Base-by-base conservation (phyloP, 2,888 invertebrate genomes). In the Megalurothrips usitatus region DNA sequence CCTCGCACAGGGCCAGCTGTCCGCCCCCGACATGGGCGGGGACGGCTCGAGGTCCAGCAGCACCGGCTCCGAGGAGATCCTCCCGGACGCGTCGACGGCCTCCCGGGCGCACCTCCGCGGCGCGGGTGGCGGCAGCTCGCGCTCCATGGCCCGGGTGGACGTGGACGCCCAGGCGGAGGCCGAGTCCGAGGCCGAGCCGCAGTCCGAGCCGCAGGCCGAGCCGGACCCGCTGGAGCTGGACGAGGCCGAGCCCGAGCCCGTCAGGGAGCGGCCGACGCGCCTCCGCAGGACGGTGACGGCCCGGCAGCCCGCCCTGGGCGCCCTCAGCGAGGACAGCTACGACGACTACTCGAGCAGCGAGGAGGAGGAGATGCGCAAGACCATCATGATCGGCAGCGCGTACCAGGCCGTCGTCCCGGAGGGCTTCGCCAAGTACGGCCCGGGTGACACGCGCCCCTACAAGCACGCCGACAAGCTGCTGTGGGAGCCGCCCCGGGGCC, bases 381-480 rank as follows among this genome's bases (percentile, higher is more conserved):
- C 95, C 34, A 97, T 98, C 83, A 97, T 97, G 95, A 97, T 98
- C 47, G 98, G 98, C 26, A 92, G 93, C 83, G 95, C 96, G 86
- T 98, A 94, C 87, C 98, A 98, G 89, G 98, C 98, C 4, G 92
- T 91, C 81, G 96, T 98, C 85, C 98, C 98, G 1, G 96, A 96
- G 86, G 68, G 68, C 68, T 75, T 75, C 68, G 12, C 68, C 23
- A 75, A 75, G 68, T 75, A 75, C 68, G 26, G 23, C 23, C 12
- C 34, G 34, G 34, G 34, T 43, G 34, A 26, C 23, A 26, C n/a
- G 26, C 68, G n/a, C 10, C 81, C 81, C 0, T 96, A 97, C 87
- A 96, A 97, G 88, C 97, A 97, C 88, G 97, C 97, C 86, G 98
- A 98, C 86, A 95, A 96, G 88, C 89, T 97, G 81, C 88, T 98